These are phyloP conservation scores for Poeciliopsis prolifica DNA, from an alignment of 2,113 vertebrate species.

Conservation along the genomic window DNA sequence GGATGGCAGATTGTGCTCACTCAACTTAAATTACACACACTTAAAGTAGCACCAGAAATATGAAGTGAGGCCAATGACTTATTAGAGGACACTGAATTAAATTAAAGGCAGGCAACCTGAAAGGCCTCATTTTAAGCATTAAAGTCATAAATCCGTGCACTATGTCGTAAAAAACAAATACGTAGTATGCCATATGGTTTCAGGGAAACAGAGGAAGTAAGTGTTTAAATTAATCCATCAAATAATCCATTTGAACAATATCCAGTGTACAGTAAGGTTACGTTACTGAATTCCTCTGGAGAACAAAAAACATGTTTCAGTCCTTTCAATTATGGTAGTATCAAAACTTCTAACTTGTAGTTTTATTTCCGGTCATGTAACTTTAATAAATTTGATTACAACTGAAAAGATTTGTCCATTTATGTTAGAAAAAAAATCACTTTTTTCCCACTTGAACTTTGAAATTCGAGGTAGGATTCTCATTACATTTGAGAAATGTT, in stretches of 20 bases:
- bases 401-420: not conserved
- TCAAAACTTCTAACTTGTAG: too few relatives aligned
- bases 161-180: not conserved
- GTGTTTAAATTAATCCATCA: not conserved
- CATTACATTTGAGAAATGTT: not conserved
- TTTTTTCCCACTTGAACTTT: not conserved
- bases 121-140: slow-evolving; percentile 7
- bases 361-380: too few relatives aligned
- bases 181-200: not conserved
- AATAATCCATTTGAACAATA: not conserved
- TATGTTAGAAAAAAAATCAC: not conserved
- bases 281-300: not conserved
- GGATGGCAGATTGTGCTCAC: not conserved
- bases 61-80: slow-evolving; percentile 3
- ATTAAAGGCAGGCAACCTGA: not conserved
- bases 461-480: not conserved
- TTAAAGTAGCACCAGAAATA: slow-evolving; percentile 10
- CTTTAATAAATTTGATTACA: not conserved
- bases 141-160: not conserved
- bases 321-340: not conserved
- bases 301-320: not conserved
- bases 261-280: not conserved
- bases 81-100: slow-evolving; percentile 2
- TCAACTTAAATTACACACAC: not conserved
- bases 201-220: not conserved